Evolutionary conservation across 2,113 vertebrate genomes (phyloP).

Genomic region (Pituophis catenifer): DNA sequence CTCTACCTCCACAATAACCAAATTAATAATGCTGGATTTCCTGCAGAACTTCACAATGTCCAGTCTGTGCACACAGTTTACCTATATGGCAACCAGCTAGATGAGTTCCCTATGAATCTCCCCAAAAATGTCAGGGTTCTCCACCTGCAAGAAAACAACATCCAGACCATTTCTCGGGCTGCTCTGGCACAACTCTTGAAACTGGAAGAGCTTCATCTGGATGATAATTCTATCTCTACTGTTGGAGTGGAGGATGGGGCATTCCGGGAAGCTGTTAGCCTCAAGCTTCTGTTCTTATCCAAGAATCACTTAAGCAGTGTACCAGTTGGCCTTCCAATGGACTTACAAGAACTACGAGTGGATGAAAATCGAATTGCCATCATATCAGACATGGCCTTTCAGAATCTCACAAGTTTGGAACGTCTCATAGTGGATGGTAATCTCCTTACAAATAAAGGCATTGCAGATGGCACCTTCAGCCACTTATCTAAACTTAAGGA

Average conservation of each 20-base stretch:
- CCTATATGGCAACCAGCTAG: constrained; percentile 95
- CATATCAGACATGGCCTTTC: constrained; percentile 92
- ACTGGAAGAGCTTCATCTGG: constrained; percentile 92
- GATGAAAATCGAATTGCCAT: constrained; percentile 94
- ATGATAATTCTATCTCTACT: constrained; percentile 97
- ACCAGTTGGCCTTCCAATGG: constrained; percentile 89
- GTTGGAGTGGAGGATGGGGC: constrained; percentile 96
- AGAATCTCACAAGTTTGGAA: constrained; percentile 90
- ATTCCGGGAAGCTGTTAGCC: constrained; percentile 90
- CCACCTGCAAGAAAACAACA: constrained; percentile 98
- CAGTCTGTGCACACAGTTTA: constrained; percentile 91
- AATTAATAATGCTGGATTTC: constrained; percentile 99
- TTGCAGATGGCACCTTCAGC: constrained; percentile 90
- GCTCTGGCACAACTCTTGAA: constrained; percentile 89
- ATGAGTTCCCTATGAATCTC: constrained; percentile 96
- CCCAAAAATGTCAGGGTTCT: constrained; percentile 91
- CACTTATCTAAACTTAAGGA: constrained; percentile 88
- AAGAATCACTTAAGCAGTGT: constrained; percentile 97
- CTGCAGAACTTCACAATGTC: constrained; percentile 88
- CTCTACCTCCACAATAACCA: constrained; percentile 99
- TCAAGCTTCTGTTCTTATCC: constrained; percentile 93
- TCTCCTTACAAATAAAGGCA: constrained; percentile 90
- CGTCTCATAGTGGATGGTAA: constrained; percentile 94
- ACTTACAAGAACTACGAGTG: constrained; percentile 89
- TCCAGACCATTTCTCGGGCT: constrained; percentile 94